These are phyloP conservation scores for Fabriciana adippe DNA, from an alignment of 2,888 invertebrate genomes.

Conservation along the genomic window DNA sequence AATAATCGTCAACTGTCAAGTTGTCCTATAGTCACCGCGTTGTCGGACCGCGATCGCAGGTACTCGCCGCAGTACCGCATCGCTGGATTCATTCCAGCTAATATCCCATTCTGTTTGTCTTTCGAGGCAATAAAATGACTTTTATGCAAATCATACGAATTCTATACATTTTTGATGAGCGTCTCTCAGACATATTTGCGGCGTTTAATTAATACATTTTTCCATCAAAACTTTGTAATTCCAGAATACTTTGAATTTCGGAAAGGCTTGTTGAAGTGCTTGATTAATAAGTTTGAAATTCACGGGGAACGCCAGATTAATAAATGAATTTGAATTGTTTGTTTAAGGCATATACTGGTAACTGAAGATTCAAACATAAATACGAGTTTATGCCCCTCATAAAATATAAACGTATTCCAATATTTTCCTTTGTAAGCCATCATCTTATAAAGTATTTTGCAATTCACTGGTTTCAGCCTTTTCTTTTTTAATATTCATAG, in stretches of 20 bases:
- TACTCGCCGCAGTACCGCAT: constrained; percentile 50
- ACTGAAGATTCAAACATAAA: not conserved
- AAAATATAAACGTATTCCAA: constrained; percentile 8
- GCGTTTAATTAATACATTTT: constrained; percentile 79
- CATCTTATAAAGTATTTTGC: constrained; percentile 38
- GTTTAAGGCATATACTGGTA: too few species aligned
- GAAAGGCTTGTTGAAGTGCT: constrained; percentile 32
- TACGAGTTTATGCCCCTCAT: not conserved
- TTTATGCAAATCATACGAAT: constrained; percentile 82
- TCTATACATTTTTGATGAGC: constrained; percentile 83
- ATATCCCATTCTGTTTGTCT: constrained; percentile 82
- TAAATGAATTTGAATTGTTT: constrained; percentile 12
- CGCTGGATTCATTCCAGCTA: constrained; percentile 75
- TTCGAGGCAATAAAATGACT: constrained; percentile 82
- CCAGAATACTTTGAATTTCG: constrained; percentile 43
- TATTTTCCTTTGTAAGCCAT: constrained; percentile 16
- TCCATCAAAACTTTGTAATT: constrained; percentile 70
- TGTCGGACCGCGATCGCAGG: constrained; percentile 27
- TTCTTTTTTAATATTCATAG: constrained; percentile 34
- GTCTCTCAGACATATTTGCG: constrained; percentile 61
- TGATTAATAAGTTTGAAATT: constrained; percentile 31
- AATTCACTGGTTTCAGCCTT: constrained; percentile 33
- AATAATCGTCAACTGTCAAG: constrained; percentile 19
- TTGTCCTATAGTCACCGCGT: constrained; percentile 9
- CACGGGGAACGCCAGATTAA: constrained; percentile 13